Conservation (phyloP, 2,113 vertebrate genomes). For the Gorilla gorilla region DNA sequence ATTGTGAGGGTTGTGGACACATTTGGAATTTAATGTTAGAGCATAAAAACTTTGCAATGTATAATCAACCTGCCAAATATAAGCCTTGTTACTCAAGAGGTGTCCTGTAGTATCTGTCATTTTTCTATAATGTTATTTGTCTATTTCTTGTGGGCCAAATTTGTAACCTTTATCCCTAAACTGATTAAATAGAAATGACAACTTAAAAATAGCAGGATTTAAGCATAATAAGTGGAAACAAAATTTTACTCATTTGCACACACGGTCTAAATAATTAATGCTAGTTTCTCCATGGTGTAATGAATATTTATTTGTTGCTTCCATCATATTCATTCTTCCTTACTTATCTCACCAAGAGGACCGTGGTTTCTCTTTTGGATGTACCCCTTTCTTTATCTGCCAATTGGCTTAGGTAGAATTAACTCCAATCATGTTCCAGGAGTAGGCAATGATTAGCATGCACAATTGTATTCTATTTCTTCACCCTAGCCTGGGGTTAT, state of each 20-base stretch:
- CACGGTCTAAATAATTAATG: background rate
- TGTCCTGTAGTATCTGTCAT: background rate
- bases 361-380: background rate
- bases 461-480: rapidly evolving
- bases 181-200: background rate
- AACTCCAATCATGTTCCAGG: background rate
- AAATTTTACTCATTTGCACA: background rate
- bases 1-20: conserved; percentile 3
- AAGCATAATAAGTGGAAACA: conserved; percentile 13
- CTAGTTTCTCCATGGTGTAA: background rate
- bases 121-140: background rate
- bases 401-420: background rate
- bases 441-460: background rate
- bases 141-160: background rate
- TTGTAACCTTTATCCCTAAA: background rate
- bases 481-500: background rate
- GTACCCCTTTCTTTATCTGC: background rate
- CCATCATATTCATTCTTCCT: background rate
- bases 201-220: background rate
- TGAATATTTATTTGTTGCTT: background rate
- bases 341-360: background rate
- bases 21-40: conserved; percentile 43
- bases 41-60: background rate
- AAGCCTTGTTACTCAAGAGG: background rate
- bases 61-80: conserved; percentile 45